Percentiles rank a stretch among this genome's conserved stretches.
Evolutionary conservation across 1,140 invertebrate species (phyloP).

Genomic region (Saccostrea cuccullata): DNA sequence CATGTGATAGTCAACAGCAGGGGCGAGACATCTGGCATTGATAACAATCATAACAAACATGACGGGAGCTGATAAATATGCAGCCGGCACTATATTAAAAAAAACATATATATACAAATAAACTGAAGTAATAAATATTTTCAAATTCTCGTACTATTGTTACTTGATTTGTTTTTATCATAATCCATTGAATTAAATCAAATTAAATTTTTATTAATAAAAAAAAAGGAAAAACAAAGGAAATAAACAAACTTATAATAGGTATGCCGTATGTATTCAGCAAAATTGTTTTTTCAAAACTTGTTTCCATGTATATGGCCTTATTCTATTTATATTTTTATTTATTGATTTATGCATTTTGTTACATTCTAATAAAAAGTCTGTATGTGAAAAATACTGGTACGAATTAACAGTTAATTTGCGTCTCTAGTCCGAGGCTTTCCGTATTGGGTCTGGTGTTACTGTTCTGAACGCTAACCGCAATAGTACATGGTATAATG

Average conservation of each 20-base stretch:
- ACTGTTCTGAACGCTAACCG: slow-evolving; percentile 10
- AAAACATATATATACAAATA: background rate
- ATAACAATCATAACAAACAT: background rate
- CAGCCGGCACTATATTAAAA: background rate
- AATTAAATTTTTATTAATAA: too few species aligned
- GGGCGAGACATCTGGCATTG: background rate
- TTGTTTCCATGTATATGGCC: background rate
- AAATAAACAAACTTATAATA: too few species aligned
- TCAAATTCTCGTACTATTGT: background rate
- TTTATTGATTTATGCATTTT: background rate
- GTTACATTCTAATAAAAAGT: background rate
- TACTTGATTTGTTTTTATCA: background rate
- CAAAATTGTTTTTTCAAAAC: background rate
- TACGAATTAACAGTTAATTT: background rate
- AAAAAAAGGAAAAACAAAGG: too few species aligned
- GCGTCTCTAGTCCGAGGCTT: background rate
- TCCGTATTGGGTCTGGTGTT: background rate
- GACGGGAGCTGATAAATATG: background rate
- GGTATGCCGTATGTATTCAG: background rate
- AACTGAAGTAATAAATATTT: background rate
- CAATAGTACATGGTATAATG: slow-evolving; percentile 5
- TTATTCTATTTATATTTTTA: background rate
- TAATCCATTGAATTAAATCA: too few species aligned
- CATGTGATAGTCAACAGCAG: too few species aligned
- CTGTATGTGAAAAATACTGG: background rate